These are phyloP conservation scores for Leucoptera coffeella DNA, from an alignment of 2,888 invertebrate species.

Conservation along the genomic window DNA sequence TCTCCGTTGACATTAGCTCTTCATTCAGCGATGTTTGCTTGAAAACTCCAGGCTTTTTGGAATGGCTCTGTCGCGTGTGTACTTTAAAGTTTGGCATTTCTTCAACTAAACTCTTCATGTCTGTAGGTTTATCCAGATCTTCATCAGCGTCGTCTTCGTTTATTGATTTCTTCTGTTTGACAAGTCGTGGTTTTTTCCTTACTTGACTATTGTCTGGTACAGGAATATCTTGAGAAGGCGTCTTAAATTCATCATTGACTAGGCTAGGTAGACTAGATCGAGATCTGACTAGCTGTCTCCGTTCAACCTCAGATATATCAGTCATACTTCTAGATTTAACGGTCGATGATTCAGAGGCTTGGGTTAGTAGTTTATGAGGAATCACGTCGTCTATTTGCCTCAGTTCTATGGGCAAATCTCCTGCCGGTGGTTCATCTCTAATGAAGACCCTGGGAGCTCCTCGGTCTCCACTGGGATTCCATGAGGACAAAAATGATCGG, in stretches of 20 bases:
- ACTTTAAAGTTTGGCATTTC: constrained; percentile 62
- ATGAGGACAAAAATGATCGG: constrained; percentile 70
- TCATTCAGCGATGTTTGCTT: constrained; percentile 87
- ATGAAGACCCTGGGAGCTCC: constrained; percentile 44
- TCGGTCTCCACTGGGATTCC: constrained; percentile 47
- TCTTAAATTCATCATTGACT: constrained; percentile 30
- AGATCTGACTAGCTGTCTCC: constrained; percentile 65
- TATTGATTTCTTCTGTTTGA: constrained; percentile 82
- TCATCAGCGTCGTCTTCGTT: constrained; percentile 67
- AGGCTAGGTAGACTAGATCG: constrained; percentile 71
- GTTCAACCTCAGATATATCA: constrained; percentile 72
- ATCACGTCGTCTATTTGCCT: constrained; percentile 63
- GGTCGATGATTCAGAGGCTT: constrained; percentile 52
- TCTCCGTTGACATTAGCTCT: constrained; percentile 82
- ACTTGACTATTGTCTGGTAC: constrained; percentile 40
- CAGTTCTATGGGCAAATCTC: constrained; percentile 83
- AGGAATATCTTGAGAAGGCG: constrained; percentile 16
- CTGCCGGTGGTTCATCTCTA: constrained; percentile 68
- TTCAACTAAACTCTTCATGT: constrained; percentile 61
- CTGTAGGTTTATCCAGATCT: constrained; percentile 59
- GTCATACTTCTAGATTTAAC: constrained; percentile 80
- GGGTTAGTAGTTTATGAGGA: constrained; percentile 34
- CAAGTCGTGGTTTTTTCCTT: constrained; percentile 63
- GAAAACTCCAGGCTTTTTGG: constrained; percentile 56
- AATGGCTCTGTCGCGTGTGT: constrained; percentile 36